A percentile compares a stretch with the other conserved stretches of the same genome.
Conservation (phyloP, 1,140 invertebrate species). For the Lamellibrachia luymesi region DNA sequence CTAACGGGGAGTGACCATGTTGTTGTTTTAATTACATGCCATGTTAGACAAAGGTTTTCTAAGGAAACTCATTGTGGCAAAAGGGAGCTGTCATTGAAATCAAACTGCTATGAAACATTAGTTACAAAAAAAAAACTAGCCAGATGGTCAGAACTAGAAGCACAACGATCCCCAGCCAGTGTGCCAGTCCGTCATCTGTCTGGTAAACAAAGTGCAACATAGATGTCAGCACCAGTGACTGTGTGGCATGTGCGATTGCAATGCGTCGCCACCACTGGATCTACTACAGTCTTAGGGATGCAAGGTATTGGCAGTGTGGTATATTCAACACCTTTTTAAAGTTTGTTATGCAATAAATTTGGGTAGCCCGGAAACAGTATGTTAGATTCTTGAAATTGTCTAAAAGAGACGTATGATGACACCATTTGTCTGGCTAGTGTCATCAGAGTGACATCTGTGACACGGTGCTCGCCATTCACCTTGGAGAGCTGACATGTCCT, state of each 20-base stretch:
- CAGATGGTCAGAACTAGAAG: not conserved
- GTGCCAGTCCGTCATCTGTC: not conserved
- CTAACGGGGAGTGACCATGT: not conserved
- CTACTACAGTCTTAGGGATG: not conserved
- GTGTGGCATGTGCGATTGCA: not conserved
- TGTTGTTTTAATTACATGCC: not conserved
- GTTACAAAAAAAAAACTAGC: not conserved
- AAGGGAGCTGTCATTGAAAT: not conserved
- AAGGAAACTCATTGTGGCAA: not conserved
- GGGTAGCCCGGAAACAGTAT: not conserved
- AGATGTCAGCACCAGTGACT: not conserved
- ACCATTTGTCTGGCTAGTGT: not conserved
- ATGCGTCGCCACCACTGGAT: not conserved
- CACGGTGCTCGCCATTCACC: not conserved
- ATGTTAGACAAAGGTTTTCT: not conserved
- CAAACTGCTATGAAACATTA: not conserved
- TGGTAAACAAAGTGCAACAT: not conserved
- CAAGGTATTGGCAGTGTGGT: not conserved
- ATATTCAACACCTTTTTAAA: not conserved
- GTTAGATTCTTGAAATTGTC: not conserved
- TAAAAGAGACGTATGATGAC: not conserved
- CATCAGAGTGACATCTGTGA: not conserved
- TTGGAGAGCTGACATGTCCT: not conserved
- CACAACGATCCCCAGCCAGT: not conserved
- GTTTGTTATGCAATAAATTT: not conserved